Percentiles rank a stretch among this genome's conserved stretches.
Evolutionary conservation across 2,797 vertebrate genomes (phyloP).

Genomic region (Euphonia xanthogaster): DNA sequence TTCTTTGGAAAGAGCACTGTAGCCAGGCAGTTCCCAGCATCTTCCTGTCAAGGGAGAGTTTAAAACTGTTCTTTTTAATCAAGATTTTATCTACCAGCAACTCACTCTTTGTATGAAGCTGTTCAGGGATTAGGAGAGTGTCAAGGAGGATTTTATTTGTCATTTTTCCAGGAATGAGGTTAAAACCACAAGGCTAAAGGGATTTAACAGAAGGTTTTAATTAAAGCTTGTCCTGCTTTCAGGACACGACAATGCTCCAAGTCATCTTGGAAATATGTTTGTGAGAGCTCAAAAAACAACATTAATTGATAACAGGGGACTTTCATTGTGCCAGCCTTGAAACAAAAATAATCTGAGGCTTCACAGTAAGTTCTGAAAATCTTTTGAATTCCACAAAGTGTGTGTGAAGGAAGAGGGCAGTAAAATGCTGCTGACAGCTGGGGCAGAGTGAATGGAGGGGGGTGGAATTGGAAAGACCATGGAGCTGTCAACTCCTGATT

Average conservation of each 20-base stretch:
- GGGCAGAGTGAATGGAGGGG: not conserved
- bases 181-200: not conserved
- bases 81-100: not conserved
- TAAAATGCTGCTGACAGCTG: not conserved
- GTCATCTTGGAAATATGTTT: not conserved
- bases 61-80: not conserved
- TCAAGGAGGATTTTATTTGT: not conserved
- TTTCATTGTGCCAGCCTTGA: not conserved
- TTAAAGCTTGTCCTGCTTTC: not conserved
- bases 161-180: not conserved
- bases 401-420: not conserved
- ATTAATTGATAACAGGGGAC: not conserved
- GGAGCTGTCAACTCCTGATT: not conserved
- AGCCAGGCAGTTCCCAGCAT: constrained; percentile 67
- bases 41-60: constrained; percentile 41
- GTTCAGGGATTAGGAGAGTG: not conserved
- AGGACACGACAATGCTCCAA: not conserved
- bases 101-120: not conserved
- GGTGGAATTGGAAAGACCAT: not conserved
- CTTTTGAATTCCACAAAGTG: not conserved
- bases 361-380: not conserved
- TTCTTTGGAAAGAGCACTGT: constrained; percentile 63
- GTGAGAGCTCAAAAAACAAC: not conserved
- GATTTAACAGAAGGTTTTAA: not conserved
- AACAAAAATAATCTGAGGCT: not conserved